A percentile compares a stretch with the other conserved stretches of the same genome.
These are phyloP conservation scores for Eupithecia inturbata DNA, from an alignment of 2,888 invertebrate genomes.

Conservation along the genomic window DNA sequence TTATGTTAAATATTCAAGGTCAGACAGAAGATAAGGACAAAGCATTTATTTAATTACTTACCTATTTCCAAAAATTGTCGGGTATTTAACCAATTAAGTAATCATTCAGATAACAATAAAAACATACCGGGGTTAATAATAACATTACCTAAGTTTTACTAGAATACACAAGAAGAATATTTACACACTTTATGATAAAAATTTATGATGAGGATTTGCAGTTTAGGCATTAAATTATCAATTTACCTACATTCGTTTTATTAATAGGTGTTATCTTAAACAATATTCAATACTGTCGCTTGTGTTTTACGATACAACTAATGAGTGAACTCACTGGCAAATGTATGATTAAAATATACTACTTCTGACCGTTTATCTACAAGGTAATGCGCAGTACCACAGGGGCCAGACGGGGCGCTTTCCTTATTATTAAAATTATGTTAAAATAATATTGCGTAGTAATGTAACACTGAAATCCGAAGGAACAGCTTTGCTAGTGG, in stretches of 20 bases:
- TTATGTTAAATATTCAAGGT: conserved; percentile 46
- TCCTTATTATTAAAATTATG: conserved; percentile 21
- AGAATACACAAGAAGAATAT: too few species aligned
- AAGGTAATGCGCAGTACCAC: conserved; percentile 67
- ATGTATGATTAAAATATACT: conserved; percentile 46
- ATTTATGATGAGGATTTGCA: background rate
- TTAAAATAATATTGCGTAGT: conserved; percentile 6
- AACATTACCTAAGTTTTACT: background rate
- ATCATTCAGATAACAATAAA: conserved; percentile 11
- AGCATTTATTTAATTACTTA: conserved; percentile 12
- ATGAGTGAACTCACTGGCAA: conserved; percentile 40
- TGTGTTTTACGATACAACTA: conserved; percentile 30
- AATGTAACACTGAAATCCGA: background rate
- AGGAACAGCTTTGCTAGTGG: background rate
- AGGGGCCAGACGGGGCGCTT: conserved; percentile 23
- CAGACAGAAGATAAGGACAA: conserved; percentile 26
- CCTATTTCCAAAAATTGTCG: conserved; percentile 24
- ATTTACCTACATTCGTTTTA: conserved; percentile 24
- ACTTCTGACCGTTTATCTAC: conserved; percentile 75
- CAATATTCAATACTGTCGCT: conserved; percentile 9
- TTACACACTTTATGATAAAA: background rate
- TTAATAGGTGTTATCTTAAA: conserved; percentile 37
- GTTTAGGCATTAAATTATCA: conserved; percentile 23
- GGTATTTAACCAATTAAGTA: conserved; percentile 17
- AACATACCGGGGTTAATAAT: conserved; percentile 5